phyloP scores from a whole-genome alignment of 2,797 vertebrate genomes.

The Periophthalmus magnuspinnatus region DNA sequence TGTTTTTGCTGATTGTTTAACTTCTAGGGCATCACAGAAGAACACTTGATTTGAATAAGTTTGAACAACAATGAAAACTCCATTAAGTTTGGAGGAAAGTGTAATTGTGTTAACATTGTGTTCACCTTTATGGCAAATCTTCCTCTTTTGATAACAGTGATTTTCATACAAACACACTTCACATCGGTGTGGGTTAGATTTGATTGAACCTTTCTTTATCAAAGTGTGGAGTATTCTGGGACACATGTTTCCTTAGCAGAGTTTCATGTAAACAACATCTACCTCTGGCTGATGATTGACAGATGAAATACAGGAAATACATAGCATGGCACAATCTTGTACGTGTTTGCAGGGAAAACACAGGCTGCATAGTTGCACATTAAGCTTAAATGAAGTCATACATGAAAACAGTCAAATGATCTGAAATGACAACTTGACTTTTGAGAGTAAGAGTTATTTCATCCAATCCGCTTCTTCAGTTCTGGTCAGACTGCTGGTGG shows the following conservation, averaged over 20 bases:
- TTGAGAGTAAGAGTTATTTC: too few relatives aligned
- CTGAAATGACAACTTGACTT: neutral
- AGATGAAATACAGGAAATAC: conserved; percentile 39
- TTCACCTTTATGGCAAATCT: neutral
- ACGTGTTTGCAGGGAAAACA: neutral
- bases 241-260: conserved; percentile 28
- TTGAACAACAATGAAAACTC: conserved; percentile 8
- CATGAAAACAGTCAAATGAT: neutral
- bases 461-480: too few relatives aligned
- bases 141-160: conserved; percentile 13
- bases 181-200: conserved; percentile 51
- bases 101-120: neutral
- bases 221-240: conserved; percentile 58
- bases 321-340: neutral
- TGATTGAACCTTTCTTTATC: conserved; percentile 43
- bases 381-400: neutral
- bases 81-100: neutral
- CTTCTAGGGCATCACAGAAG: conserved; percentile 17
- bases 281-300: conserved; percentile 49
- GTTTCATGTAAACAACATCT: conserved; percentile 52
- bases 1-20: conserved; percentile 33
- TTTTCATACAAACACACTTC: conserved; percentile 49
- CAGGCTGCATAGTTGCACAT: neutral
- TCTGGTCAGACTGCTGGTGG: too few relatives aligned
- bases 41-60: conserved; percentile 4